These are phyloP conservation scores for Drosophila ananassae DNA, from an alignment of 1,140 invertebrate species.

Conservation along the genomic window DNA sequence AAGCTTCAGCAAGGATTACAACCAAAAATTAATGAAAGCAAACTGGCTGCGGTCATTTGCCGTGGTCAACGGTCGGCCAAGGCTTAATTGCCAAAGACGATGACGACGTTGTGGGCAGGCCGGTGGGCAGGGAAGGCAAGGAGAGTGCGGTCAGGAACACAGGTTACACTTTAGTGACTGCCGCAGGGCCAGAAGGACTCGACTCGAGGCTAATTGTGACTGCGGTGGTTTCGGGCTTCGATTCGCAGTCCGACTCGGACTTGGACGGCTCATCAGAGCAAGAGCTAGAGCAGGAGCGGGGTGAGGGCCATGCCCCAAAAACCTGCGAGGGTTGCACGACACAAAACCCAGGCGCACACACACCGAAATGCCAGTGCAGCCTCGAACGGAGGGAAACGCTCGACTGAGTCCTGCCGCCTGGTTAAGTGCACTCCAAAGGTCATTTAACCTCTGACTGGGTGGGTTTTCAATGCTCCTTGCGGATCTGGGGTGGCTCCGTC, in stretches of 20 bases:
- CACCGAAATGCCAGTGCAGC: constrained; percentile 17
- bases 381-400: constrained; percentile 33
- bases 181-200: constrained; percentile 41
- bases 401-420: constrained; percentile 26
- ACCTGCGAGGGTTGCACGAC: constrained; percentile 47
- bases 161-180: constrained; percentile 58
- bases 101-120: constrained; percentile 28
- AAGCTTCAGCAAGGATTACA: constrained; percentile 83
- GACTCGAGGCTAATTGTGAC: constrained; percentile 54
- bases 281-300: constrained; percentile 23
- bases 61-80: constrained; percentile 80
- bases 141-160: constrained; percentile 51
- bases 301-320: constrained; percentile 28
- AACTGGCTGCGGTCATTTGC: constrained; percentile 82
- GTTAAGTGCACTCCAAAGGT: constrained; percentile 45
- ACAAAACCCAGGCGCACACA: constrained; percentile 9
- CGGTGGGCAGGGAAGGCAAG: not conserved
- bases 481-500: constrained; percentile 12
- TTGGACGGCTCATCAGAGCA: constrained; percentile 57
- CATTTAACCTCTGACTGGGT: constrained; percentile 48
- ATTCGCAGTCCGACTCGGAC: constrained; percentile 28
- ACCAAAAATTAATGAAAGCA: constrained; percentile 84
- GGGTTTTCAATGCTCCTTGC: constrained; percentile 33
- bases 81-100: constrained; percentile 81
- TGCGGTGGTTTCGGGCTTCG: constrained; percentile 24